Percentiles rank a stretch among this genome's conserved stretches.
phyloP scores from a whole-genome alignment of 2,113 vertebrate genomes.

The Pedetes capensis region DNA sequence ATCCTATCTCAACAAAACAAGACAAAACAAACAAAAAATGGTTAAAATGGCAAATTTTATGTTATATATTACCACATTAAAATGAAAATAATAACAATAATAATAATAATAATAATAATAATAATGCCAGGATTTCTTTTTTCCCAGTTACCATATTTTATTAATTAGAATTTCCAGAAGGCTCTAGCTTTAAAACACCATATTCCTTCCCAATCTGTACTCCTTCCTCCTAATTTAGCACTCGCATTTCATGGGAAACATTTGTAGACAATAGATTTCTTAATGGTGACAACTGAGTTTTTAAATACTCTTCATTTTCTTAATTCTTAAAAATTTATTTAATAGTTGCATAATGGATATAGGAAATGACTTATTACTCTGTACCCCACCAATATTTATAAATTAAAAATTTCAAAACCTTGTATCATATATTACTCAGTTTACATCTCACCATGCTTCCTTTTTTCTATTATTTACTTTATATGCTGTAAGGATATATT shows the following conservation, averaged over 20 bases:
- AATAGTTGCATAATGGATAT: too few relatives aligned
- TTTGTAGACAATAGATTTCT: constrained; percentile 24
- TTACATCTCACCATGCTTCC: background rate
- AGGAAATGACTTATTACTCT: too few relatives aligned
- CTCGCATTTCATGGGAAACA: background rate
- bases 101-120: background rate
- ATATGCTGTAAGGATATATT: background rate
- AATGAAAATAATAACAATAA: background rate
- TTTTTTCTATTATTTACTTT: background rate
- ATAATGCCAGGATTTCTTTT: background rate
- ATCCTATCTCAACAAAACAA: too few relatives aligned
- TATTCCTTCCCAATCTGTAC: background rate
- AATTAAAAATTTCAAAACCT: too few relatives aligned
- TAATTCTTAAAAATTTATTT: background rate
- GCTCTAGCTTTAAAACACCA: background rate
- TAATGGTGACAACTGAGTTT: background rate
- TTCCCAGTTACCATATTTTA: too few relatives aligned
- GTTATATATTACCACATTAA: background rate
- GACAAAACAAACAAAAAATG: too few relatives aligned
- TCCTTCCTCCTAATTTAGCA: background rate
- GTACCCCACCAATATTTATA: too few relatives aligned
- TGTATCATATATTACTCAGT: background rate
- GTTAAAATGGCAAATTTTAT: background rate
- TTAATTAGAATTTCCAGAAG: too few relatives aligned
- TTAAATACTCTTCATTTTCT: background rate